Base-by-base conservation (phyloP, 1,140 invertebrate species). In the Sminthurinus signatus region DNA sequence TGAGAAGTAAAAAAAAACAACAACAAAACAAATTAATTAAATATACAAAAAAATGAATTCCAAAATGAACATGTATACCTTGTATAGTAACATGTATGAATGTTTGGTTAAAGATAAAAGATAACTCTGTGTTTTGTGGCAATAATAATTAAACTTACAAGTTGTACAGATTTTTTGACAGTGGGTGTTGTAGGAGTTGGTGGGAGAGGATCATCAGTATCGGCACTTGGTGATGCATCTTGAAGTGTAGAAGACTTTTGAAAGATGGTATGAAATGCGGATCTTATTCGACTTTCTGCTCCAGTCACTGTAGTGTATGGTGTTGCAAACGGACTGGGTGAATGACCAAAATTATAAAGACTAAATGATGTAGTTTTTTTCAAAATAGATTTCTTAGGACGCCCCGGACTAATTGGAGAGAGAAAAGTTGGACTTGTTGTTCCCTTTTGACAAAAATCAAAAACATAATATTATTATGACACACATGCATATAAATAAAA, bases 301-400 rank as follows among this genome's bases (percentile, higher is more conserved):
- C 87, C 90, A 2, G 90, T 92, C 8, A 93, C 88, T 1, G 90
- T 93, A n/a, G 73, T 69, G 66, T 77, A 76, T 14, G 75, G 74
- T 50, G 74, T 73, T 17, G 85, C 36, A 44, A 71, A 68, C 15
- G 56, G 57, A 63, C 64, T 67, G 1, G 64, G 67, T 39, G 80
- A 77, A 17, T 86, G 86, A 68, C 82, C 82, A 74, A 85, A 86
- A 42, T 83, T 83, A 70, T 85, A 88, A 14, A 91, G 73, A 3
- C 86, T 93, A 74, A 91, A 93, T 5, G 89, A 93, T 77, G 92
- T 89, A 0, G 90, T 93, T 77, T 93, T 93, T 79, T 94, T 94
- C 48, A 94, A 77, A 73, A 94, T 94, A 0, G 90, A 93, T 75
- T 94, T 94, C 44, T 46, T 46, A n/a, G 44, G 44, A 36, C n/a